phyloP scores from a whole-genome alignment of 1,140 invertebrate genomes.

The Nilaparvata lugens region DNA sequence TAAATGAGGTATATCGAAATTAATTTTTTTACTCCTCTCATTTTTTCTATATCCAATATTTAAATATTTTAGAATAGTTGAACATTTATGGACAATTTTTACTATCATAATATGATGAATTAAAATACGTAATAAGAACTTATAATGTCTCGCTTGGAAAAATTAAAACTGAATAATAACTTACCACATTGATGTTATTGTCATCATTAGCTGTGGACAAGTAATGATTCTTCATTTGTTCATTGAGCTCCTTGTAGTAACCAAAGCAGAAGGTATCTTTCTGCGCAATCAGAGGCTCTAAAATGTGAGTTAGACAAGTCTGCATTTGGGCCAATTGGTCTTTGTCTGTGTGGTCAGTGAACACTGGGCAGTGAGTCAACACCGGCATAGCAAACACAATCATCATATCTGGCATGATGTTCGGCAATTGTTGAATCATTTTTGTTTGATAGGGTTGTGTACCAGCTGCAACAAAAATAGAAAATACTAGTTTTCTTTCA shows the following conservation, averaged over 20 bases:
- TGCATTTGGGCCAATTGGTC: slow-evolving; percentile 65
- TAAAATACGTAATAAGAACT: too few species aligned
- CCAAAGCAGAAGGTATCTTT: slow-evolving; percentile 90
- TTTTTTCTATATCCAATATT: too few species aligned
- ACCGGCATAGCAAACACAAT: slow-evolving; percentile 89
- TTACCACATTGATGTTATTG: slow-evolving; percentile 69
- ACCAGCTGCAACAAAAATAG: slow-evolving; percentile 13
- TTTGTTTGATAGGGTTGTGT: slow-evolving; percentile 48
- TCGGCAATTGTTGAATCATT: slow-evolving; percentile 62
- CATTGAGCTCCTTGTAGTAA: slow-evolving; percentile 91
- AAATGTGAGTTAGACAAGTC: slow-evolving; percentile 84
- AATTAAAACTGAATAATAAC: too few species aligned
- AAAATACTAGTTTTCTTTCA: too few species aligned
- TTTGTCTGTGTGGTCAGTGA: slow-evolving; percentile 62
- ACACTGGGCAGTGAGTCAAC: slow-evolving; percentile 81
- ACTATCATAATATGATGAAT: too few species aligned
- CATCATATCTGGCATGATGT: slow-evolving; percentile 92
- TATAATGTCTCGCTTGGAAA: too few species aligned
- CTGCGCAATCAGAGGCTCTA: slow-evolving; percentile 87
- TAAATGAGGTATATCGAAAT: too few species aligned
- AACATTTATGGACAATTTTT: too few species aligned
- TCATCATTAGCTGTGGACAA: slow-evolving; percentile 76
- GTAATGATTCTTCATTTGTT: slow-evolving; percentile 86
- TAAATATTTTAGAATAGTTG: too few species aligned
- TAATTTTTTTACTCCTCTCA: too few species aligned